Base-by-base conservation (phyloP, 2,888 invertebrate species). In the Diplolepis rosae region DNA sequence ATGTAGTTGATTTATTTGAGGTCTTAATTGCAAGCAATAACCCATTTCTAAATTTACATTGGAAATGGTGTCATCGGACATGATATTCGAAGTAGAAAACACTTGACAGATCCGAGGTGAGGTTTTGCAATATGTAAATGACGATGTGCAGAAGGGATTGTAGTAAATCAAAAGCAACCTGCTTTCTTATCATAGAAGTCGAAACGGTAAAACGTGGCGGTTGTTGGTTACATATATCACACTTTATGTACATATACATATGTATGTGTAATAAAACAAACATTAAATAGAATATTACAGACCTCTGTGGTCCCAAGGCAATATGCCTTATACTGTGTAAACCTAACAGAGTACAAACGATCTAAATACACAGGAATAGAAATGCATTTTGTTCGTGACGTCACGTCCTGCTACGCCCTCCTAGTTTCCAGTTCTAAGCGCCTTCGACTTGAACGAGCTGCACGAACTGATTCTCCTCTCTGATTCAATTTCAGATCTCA, bases 381-480 rank as follows among this genome's bases (percentile, higher is more conserved):
- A 61, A 61, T 61, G 39, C 61, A 61, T 61, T 61, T 61, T 61
- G 39, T 27, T 61, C 61, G 39, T 61, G 27, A 39, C 61, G 61
- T 61, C 61, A 61, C 61, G 61, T 61, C 61, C 61, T 42, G 61
- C 24, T 61, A 61, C 61, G 39, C 61, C 61, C 24, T 61, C 61
- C 11, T 24, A 39, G 39, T 61, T 61, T 24, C 39, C 24, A 39
- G 61, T 39, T 61, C 39, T 61, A 61, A 61, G 39, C 61, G 61
- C 39, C 39, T 39, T 61, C 61, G 39, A 61, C 61, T 61, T 39
- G 61, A 42, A 24, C 27, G 9, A 61, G 22, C 61, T 42, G 39
- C 39, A 39, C 61, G 61, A 61, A 42, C 39, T 42, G 61, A 61
- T 61, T 61, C 61, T 61, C 39, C n/a, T 61, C 61, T 42, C 39